Conservation (phyloP, 2,888 invertebrate species). For the Allygus modestus region DNA sequence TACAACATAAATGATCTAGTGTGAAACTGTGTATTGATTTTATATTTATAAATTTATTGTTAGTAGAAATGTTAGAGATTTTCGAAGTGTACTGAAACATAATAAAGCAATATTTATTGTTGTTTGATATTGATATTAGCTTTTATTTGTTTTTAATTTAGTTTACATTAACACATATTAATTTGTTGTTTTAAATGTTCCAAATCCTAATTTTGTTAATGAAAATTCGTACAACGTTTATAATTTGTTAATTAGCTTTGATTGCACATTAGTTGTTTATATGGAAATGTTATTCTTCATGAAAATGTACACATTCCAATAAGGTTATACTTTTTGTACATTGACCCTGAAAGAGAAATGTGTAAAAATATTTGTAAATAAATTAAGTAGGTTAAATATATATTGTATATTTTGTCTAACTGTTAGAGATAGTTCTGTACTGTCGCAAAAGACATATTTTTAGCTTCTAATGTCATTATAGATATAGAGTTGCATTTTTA, state of each 20-base stretch:
- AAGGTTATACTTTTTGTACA: conserved; percentile 32
- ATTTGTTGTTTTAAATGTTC: not conserved
- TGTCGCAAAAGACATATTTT: conserved; percentile 58
- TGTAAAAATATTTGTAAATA: conserved; percentile 52
- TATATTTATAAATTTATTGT: conserved; percentile 43
- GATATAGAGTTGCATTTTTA: not conserved
- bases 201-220: no score
- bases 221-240: no score
- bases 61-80: conserved; percentile 24
- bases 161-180: conserved; percentile 9
- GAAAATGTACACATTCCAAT: conserved; percentile 31
- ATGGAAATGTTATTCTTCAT: not conserved
- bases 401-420: conserved; percentile 59
- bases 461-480: conserved; percentile 31
- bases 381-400: conserved; percentile 30
- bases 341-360: conserved; percentile 14
- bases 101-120: conserved; percentile 48
- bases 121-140: conserved; percentile 18
- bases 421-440: conserved; percentile 45
- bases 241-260: not conserved
- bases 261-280: not conserved
- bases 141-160: not conserved
- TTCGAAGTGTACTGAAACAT: not conserved
- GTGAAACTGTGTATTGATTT: not conserved
- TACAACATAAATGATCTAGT: not conserved